Evolutionary conservation across 2,113 vertebrate genomes (phyloP), one percentile per base, ranked within the genome.

Genomic region (Oreochromis niloticus): DNA sequence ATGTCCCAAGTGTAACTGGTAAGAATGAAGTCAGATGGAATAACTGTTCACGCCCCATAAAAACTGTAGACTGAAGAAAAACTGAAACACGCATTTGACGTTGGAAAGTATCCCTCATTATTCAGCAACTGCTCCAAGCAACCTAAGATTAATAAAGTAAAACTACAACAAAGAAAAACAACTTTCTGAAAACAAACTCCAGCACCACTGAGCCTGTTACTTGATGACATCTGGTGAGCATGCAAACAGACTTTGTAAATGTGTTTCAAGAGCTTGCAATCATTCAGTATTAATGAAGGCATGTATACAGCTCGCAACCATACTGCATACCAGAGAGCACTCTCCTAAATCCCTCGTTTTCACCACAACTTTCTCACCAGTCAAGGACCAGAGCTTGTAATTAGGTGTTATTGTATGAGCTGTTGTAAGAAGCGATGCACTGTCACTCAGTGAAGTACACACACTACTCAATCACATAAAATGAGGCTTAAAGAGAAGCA

Each of bases 181-280:
- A 75, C n/a, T 32, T 75, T 43, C 19, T 56, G 9, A 30, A 36
- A 84, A 50, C 46, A 50, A 75, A 75, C 24, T 78, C 10, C 1
- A 1, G 71, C 46, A 50, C 71, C 71, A 50, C 22, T 34, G 46
- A 6, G 46, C 46, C 73, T 32, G 46, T 78, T 78, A 52, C 73
- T 78, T 36, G 5, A 52, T 73, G 71, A 57, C 61, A 87, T 39
- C 55, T 66, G 41, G 30, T 30, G 30, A 52, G 61, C 78, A 82
- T 56, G 75, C 61, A 90, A 92, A 85, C 81, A 86, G 52, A 54
- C 73, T 63, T 87, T 90, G 80, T 88, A 87, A 86, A 89, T 90
- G 81, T 84, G 82, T 88, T 92, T 83, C 16, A 84, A 91, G 19
- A 89, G 82, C 81, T 71, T 89, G 41, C 63, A 84, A 85, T 86